These are phyloP conservation scores for Eulemur albifrons DNA, from an alignment of 2,797 vertebrate species.

Conservation along the genomic window DNA sequence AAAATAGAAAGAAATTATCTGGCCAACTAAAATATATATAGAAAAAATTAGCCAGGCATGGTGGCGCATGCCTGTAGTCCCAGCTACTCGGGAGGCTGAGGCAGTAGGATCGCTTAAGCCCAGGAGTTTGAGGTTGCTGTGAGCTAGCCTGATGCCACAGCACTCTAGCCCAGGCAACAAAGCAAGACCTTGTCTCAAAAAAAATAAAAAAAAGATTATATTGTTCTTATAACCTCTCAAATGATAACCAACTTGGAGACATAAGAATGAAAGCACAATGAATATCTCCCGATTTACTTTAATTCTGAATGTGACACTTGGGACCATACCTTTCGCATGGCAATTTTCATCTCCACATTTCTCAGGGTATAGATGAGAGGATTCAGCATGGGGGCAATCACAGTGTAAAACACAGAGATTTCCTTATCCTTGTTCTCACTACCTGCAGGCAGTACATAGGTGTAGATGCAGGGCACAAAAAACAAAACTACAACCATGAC, in stretches of 20 bases:
- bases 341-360: slow-evolving; percentile 62
- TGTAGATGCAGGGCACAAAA: slow-evolving; percentile 54
- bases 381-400: slow-evolving; percentile 65
- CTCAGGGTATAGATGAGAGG: slow-evolving; percentile 71
- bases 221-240: background rate
- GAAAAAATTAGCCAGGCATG: too few relatives aligned
- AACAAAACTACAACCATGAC: slow-evolving; percentile 17
- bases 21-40: too few relatives aligned
- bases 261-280: rapidly evolving
- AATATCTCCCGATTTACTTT: background rate
- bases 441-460: background rate
- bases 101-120: too few relatives aligned
- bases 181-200: too few relatives aligned
- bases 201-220: background rate
- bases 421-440: slow-evolving; percentile 47
- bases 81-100: too few relatives aligned
- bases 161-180: too few relatives aligned
- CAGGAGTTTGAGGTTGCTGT: too few relatives aligned
- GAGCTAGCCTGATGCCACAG: too few relatives aligned
- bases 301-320: background rate
- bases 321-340: slow-evolving; percentile 31
- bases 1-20: too few relatives aligned
- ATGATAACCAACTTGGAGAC: too few relatives aligned
- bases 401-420: slow-evolving; percentile 63
- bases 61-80: too few relatives aligned